Percentiles rank a stretch among this genome's conserved stretches.
phyloP scores from a whole-genome alignment of 2,113 vertebrate species.

The Austrofundulus limnaeus region DNA sequence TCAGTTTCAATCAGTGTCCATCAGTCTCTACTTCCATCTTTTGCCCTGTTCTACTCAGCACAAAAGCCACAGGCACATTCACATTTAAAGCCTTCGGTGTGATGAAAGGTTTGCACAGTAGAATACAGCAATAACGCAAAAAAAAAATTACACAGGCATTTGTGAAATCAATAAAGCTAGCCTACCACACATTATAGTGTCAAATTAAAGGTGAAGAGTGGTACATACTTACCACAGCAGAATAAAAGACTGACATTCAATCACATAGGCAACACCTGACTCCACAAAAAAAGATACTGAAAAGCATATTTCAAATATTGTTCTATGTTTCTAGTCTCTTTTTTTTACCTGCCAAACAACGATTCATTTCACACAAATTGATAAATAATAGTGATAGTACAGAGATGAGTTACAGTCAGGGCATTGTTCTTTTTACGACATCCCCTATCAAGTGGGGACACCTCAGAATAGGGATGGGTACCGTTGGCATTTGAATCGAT shows the following conservation, averaged over 20 bases:
- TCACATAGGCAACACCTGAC: constrained; percentile 5
- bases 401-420: not conserved
- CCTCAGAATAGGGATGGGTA: no score
- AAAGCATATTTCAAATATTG: not conserved
- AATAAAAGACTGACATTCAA: constrained; percentile 12
- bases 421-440: no score
- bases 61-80: not conserved
- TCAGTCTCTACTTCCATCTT: constrained; percentile 21
- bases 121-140: not conserved
- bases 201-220: not conserved
- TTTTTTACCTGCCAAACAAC: not conserved
- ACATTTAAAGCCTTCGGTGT: constrained; percentile 5
- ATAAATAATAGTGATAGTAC: not conserved
- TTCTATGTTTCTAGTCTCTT: not conserved
- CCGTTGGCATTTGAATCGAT: no score
- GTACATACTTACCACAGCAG: not conserved
- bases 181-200: not conserved
- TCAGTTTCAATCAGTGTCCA: constrained; percentile 33
- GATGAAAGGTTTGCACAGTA: constrained; percentile 12
- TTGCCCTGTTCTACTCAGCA: constrained; percentile 12
- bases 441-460: no score
- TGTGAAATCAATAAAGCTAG: not conserved
- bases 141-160: not conserved
- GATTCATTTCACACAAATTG: not conserved
- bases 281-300: not conserved